Percentiles rank a stretch among this genome's conserved stretches.
These are phyloP conservation scores for Zapus hudsonius DNA, from an alignment of 2,113 vertebrate genomes.

Conservation along the genomic window DNA sequence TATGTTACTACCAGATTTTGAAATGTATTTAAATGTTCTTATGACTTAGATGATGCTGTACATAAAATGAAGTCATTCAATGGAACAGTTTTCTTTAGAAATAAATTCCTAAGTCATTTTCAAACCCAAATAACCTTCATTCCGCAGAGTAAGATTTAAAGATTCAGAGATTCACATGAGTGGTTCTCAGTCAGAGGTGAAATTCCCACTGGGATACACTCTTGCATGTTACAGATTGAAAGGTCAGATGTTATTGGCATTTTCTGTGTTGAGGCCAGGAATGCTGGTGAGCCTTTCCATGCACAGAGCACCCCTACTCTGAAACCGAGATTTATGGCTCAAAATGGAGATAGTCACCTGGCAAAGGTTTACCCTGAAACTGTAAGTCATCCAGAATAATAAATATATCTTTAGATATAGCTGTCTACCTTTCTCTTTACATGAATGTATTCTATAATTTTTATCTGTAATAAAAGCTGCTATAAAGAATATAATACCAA, in stretches of 20 bases:
- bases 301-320: background rate
- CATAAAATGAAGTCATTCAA: conserved; percentile 27
- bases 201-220: background rate
- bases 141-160: background rate
- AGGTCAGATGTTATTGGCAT: background rate
- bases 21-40: background rate
- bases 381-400: background rate
- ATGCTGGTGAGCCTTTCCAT: background rate
- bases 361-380: background rate
- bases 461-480: background rate
- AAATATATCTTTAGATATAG: background rate
- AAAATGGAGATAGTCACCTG: background rate
- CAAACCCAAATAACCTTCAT: background rate
- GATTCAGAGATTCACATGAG: background rate
- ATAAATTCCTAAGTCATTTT: background rate
- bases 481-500: conserved; percentile 4
- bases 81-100: too few species aligned
- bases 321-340: background rate
- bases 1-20: background rate
- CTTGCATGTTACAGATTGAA: background rate
- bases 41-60: background rate
- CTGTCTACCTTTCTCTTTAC: background rate
- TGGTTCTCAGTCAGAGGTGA: background rate
- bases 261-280: background rate
- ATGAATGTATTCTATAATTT: background rate